phyloP scores from a whole-genome alignment of 2,888 invertebrate genomes.

The Sarcophaga rosellei region DNA sequence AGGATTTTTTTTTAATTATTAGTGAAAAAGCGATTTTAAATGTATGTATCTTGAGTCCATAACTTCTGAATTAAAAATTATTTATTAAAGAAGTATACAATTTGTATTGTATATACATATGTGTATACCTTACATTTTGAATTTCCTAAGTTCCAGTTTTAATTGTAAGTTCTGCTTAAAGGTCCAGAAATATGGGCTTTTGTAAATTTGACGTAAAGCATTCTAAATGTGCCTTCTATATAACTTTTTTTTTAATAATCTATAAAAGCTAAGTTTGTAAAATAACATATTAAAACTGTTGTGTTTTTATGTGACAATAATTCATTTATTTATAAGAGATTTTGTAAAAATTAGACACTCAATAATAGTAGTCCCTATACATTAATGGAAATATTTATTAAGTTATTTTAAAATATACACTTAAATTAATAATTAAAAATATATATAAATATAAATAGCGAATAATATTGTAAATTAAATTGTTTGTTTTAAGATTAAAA shows the following conservation, averaged over 20 bases:
- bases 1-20: too few relatives aligned
- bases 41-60: too few relatives aligned
- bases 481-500: background rate
- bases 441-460: slow-evolving; percentile 19
- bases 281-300: slow-evolving; percentile 49
- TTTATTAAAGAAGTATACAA: too few relatives aligned
- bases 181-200: slow-evolving; percentile 32
- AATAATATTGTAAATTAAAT: slow-evolving; percentile 32
- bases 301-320: slow-evolving; percentile 64
- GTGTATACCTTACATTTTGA: slow-evolving; percentile 10
- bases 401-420: background rate
- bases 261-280: slow-evolving; percentile 11
- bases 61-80: too few relatives aligned
- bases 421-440: background rate
- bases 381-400: background rate
- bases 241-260: slow-evolving; percentile 1
- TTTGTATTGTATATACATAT: too few relatives aligned
- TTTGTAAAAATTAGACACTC: background rate
- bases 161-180: slow-evolving; percentile 40
- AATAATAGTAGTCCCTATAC: slow-evolving; percentile 18
- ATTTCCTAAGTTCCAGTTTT: slow-evolving; percentile 52
- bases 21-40: too few relatives aligned
- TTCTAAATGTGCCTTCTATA: slow-evolving; percentile 60
- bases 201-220: slow-evolving; percentile 46
- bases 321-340: slow-evolving; percentile 35